Conservation (phyloP, 2,797 vertebrate genomes). For the Poecilia picta region DNA sequence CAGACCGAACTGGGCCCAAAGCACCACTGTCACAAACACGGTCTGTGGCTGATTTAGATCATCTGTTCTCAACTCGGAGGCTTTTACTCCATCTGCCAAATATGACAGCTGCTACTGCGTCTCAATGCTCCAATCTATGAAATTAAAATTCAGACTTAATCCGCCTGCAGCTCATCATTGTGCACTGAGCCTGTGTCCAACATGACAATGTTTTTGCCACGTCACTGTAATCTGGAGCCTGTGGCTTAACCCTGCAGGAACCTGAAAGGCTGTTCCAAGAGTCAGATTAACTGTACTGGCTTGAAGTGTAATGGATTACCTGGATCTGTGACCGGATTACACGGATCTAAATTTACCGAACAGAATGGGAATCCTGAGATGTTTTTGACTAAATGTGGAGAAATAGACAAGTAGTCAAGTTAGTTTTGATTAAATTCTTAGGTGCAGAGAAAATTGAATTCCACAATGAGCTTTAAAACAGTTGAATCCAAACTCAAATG, state of each 20-base stretch:
- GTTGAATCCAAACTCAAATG: neutral
- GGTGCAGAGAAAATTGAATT: neutral
- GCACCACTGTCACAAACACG: slow-evolving; percentile 7
- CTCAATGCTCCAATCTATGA: slow-evolving; percentile 59
- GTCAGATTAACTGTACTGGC: slow-evolving; percentile 21
- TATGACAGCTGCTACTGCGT: slow-evolving; percentile 71
- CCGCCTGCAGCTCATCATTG: slow-evolving; percentile 51
- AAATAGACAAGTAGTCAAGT: neutral
- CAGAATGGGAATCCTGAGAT: neutral
- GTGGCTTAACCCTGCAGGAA: slow-evolving; percentile 29
- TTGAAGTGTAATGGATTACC: slow-evolving; percentile 44
- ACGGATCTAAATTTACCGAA: slow-evolving; percentile 12
- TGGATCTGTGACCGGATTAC: slow-evolving; percentile 47
- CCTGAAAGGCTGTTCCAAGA: slow-evolving; percentile 47
- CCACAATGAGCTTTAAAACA: neutral
- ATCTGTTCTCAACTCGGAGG: slow-evolving; percentile 36
- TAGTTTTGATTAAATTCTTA: neutral
- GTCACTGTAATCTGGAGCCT: slow-evolving; percentile 48
- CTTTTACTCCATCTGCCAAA: slow-evolving; percentile 54
- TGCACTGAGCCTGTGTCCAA: slow-evolving; percentile 26
- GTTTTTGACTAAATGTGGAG: no score
- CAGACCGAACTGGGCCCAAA: slow-evolving; percentile 7
- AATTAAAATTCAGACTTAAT: slow-evolving; percentile 73
- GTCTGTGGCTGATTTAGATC: slow-evolving; percentile 31
- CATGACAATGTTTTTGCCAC: slow-evolving; percentile 52